Evolutionary conservation across 2,888 invertebrate species (phyloP), one percentile per base, ranked within the genome.

Genomic region (Drosophila sordidapex): DNA sequence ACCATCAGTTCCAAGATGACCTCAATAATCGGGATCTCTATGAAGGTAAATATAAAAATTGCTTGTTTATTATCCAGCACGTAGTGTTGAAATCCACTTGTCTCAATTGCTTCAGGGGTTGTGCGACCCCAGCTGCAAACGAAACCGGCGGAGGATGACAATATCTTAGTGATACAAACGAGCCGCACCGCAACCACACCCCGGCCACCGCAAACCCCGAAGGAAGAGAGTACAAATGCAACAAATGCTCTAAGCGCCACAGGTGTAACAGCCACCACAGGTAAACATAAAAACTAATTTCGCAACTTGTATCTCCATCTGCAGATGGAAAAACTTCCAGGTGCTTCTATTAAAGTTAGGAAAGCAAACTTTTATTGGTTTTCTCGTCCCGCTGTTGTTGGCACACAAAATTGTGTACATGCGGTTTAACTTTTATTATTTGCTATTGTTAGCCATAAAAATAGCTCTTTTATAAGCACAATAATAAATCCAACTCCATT

Each of bases 1-100:
- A 97, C 92, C 97, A 97, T 92, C 98, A 98, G 92, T 96, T 98
- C 89, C 95, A 96, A 86, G 97, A 97, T 70, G 96, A 97, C 86
- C 73, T 85, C 38, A 90, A 90, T 51, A 91, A 82, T 69, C 79
- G 91, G 4, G 92, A 91, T 93, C 96, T 96, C 91, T 97, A 97
- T 87, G 97, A 97, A 93, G 97, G 97, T 96, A 69, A 54, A 10
- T 3, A 29, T 10, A 15, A 31, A 40, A 31, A 0, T n/a, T 29
- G 1, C 0, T 1, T 3, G 4, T 18, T 11, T 40, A 2, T 8
- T 6, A 4, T 33, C 10, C 21, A 3, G 18, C 25, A 13, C 21
- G 5, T 8, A 13, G 2, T 21, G 1, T 21, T 56, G 36, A 52
- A 4, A 4, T 2, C 10, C 2, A 33, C 4, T 18, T 3, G 1